Evolutionary conservation across 2,888 invertebrate genomes (phyloP).

Genomic region (Brachyptera putata): DNA sequence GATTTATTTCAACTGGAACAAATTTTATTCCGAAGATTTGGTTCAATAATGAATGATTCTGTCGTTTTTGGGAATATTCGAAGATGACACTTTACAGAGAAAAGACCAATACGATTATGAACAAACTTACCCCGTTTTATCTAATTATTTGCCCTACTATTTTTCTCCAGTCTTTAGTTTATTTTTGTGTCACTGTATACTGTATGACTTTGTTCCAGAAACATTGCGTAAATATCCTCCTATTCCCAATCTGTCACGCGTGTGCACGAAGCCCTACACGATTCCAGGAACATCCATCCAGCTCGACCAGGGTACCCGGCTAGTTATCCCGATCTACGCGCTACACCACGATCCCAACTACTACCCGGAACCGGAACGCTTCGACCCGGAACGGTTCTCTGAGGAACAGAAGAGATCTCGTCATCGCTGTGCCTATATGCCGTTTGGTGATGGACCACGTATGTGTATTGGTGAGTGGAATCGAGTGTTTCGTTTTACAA

Average conservation of each 20-base stretch:
- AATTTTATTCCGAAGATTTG: no score
- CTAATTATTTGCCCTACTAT: no score
- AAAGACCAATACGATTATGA: no score
- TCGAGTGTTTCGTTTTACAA: no score
- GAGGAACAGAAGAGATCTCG: constrained; percentile 39
- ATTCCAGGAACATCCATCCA: constrained; percentile 36
- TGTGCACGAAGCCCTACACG: constrained; percentile 50
- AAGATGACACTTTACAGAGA: no score
- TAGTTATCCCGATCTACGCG: constrained; percentile 44
- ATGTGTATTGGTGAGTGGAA: constrained; percentile 42
- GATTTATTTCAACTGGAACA: no score
- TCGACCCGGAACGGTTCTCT: constrained; percentile 51
- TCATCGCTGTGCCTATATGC: constrained; percentile 39
- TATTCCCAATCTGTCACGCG: constrained; percentile 49
- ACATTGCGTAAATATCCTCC: constrained; percentile 52
- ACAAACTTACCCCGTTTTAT: no score
- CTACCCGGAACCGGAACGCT: constrained; percentile 49
- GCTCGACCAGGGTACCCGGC: constrained; percentile 35
- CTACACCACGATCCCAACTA: constrained; percentile 49
- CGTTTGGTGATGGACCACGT: constrained; percentile 46
- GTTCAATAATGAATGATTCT: no score
- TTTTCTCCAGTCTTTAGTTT: no score
- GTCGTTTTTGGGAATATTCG: no score
- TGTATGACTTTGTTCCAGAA: no score
- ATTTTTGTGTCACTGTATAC: no score